Evolutionary conservation across 2,113 vertebrate species (phyloP).

Genomic region (Urocolius indicus): DNA sequence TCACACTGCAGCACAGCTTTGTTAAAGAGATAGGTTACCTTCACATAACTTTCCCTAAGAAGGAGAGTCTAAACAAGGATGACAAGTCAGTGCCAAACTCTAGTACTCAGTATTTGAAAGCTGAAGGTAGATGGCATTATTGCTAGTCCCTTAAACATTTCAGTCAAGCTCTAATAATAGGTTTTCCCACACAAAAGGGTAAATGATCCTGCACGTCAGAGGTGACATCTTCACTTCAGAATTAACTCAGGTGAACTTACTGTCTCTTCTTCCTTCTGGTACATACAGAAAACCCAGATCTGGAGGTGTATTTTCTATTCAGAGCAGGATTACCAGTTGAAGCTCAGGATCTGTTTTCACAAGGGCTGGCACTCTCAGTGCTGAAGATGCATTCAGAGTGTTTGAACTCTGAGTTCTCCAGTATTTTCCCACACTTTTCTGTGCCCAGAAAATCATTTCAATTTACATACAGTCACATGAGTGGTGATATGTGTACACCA

Average conservation of each 20-base stretch:
- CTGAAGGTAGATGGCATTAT: not conserved
- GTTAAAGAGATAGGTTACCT: not conserved
- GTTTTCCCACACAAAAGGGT: constrained; percentile 33
- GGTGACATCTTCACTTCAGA: not conserved
- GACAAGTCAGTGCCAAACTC: not conserved
- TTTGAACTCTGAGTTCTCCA: not conserved
- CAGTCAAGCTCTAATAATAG: constrained; percentile 31
- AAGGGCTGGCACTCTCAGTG: not conserved
- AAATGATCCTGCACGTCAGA: constrained; percentile 1
- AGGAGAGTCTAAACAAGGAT: not conserved
- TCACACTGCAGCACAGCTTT: not conserved
- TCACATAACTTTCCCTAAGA: not conserved
- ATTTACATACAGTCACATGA: not conserved
- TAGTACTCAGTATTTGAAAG: not conserved
- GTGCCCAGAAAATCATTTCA: not conserved
- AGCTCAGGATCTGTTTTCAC: not conserved
- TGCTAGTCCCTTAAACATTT: not conserved
- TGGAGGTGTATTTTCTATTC: not conserved
- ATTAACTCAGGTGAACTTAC: constrained; percentile 1
- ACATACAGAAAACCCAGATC: not conserved
- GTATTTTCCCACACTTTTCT: not conserved
- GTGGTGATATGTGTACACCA: not conserved
- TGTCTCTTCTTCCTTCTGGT: not conserved
- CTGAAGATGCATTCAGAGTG: not conserved
- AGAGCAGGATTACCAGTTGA: not conserved